These are phyloP conservation scores for Ephydatia muelleri DNA, from an alignment of 37 sponge, comb jelly and placozoan genomes.

Conservation along the genomic window DNA sequence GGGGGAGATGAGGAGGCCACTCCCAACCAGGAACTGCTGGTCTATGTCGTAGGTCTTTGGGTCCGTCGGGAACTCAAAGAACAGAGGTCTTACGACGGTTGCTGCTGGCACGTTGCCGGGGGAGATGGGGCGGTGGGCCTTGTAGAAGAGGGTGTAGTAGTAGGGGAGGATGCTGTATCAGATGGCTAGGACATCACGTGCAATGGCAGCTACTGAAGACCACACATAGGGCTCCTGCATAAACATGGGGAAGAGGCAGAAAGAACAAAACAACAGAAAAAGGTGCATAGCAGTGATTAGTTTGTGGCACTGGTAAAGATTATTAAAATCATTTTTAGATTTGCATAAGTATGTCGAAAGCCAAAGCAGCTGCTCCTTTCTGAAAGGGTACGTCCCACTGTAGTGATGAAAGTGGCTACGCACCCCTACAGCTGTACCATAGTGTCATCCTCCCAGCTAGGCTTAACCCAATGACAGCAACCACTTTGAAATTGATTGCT, in stretches of 20 bases:
- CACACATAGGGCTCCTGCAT: constrained; percentile 88
- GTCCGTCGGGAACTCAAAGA: constrained; percentile 88
- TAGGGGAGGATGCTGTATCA: constrained; percentile 89
- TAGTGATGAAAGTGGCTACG: no score
- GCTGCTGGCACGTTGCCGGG: constrained; percentile 36
- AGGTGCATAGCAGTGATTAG: neutral
- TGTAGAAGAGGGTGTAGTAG: constrained; percentile 90
- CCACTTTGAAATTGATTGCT: no score
- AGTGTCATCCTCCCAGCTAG: no score
- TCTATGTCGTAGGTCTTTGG: constrained; percentile 62
- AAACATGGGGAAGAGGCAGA: neutral
- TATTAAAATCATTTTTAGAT: no score
- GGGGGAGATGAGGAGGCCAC: constrained; percentile 72
- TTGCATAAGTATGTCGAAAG: no score
- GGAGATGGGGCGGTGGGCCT: constrained; percentile 33
- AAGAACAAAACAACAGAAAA: neutral
- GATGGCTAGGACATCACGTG: constrained; percentile 62
- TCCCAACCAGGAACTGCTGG: constrained; percentile 86
- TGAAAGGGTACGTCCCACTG: neutral
- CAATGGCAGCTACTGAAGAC: constrained; percentile 73
- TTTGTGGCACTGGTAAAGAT: no score
- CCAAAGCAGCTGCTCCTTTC: no score
- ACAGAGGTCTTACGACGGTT: constrained; percentile 79
- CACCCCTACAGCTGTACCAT: no score
- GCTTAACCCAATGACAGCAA: no score